Base-by-base conservation (phyloP, 2,888 invertebrate species). In the Trissolcus japonicus region DNA sequence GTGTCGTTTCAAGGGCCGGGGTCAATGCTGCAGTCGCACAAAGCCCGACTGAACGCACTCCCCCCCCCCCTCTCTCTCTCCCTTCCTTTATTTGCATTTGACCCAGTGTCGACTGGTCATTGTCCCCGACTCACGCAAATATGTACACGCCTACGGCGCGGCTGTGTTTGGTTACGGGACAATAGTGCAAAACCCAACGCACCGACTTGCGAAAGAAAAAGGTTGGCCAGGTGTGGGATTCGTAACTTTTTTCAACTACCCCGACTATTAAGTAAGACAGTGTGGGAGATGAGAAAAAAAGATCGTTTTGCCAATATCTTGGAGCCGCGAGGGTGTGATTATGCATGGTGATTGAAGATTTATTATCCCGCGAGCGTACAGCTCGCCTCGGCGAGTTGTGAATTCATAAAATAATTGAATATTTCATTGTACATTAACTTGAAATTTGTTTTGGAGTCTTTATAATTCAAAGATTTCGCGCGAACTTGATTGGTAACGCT, bases 101-200 rank as follows among this genome's bases (percentile, higher is more conserved):
- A 82, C 81, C 80, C 79, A 82, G 81, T 81, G 81, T 69, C 81
- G 81, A 51, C 78, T 80, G 83, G 80, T 82, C 82, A 71, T 82
- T 83, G 80, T 78, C 67, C 79, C 43, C 56, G 46, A 54, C 54
- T 66, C 75, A 25, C 54, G 66, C 71, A 62, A 76, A 76, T 66
- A 66, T 61, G 66, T 55, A 46, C 66, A 56, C 76, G 65, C 76
- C 76, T 65, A 76, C 76, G 76, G 57, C 3, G 48, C 46, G 57
- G 19, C 71, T 62, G 57, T 66, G 71, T 66, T 71, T 71, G 76
- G 69, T 65, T 61, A 69, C 40, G 62, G 53, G 51, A 76, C 76
- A 76, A 76, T 66, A 56, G 66, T 61, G 46, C 55, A 53, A 35
- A 61, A 71, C 69, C 68, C 48, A 67, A 66, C 63, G 75, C 35